phyloP scores from a whole-genome alignment of 1,140 invertebrate species.

The Galleria mellonella region DNA sequence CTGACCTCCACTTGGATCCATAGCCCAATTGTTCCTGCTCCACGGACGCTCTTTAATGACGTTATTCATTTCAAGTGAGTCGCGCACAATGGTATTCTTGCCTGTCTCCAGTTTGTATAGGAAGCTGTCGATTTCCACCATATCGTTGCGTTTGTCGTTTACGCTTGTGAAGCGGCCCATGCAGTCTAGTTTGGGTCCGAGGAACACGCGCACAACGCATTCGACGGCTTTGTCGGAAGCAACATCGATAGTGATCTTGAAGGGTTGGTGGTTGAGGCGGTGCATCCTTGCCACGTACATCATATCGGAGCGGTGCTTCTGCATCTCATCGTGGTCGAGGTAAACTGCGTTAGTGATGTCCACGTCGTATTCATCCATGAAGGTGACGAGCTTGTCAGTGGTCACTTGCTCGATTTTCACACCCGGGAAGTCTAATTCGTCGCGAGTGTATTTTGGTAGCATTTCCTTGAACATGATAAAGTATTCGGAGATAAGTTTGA shows the following conservation, averaged over 20 bases:
- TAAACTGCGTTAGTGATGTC: conserved; percentile 79
- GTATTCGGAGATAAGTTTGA: conserved; percentile 72
- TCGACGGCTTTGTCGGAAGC: conserved; percentile 74
- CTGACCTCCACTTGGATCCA: conserved; percentile 49
- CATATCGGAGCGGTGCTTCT: conserved; percentile 65
- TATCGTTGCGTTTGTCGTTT: conserved; percentile 77
- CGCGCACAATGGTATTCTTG: conserved; percentile 76
- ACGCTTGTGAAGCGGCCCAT: conserved; percentile 66
- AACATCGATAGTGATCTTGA: conserved; percentile 75
- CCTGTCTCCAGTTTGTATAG: conserved; percentile 77
- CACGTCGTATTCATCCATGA: conserved; percentile 81
- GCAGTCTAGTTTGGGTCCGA: conserved; percentile 77
- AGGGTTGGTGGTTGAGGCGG: conserved; percentile 76
- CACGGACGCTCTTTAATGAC: conserved; percentile 48
- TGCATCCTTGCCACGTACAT: conserved; percentile 53
- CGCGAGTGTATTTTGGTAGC: conserved; percentile 75
- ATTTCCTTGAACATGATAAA: conserved; percentile 70
- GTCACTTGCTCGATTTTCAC: conserved; percentile 78
- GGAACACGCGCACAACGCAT: conserved; percentile 75
- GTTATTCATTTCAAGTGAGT: conserved; percentile 55
- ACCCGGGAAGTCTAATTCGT: conserved; percentile 76
- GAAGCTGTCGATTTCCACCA: conserved; percentile 82
- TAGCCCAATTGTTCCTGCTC: conserved; percentile 49
- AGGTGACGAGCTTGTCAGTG: conserved; percentile 80
- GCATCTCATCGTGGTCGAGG: conserved; percentile 45